Evolutionary conservation across 2,888 invertebrate species (phyloP).

Genomic region (Yponomeuta cagnagella): DNA sequence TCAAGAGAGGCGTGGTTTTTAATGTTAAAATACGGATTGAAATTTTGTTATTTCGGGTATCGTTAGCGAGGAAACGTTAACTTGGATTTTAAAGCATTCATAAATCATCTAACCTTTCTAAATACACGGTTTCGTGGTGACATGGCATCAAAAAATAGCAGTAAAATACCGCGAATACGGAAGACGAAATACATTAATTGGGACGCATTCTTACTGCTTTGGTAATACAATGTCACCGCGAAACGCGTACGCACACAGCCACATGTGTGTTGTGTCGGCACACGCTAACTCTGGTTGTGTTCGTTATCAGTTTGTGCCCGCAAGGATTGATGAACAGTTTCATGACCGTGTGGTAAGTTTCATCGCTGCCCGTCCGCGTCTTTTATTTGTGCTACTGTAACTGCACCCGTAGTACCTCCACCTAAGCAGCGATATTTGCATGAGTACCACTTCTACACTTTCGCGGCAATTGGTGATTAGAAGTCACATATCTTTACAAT

Average conservation of each 20-base stretch:
- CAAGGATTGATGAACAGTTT: constrained; percentile 93
- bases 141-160: not conserved
- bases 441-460: not conserved
- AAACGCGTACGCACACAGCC: constrained; percentile 31
- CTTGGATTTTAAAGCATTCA: constrained; percentile 41
- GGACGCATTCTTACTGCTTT: not conserved
- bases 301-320: constrained; percentile 86
- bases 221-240: constrained; percentile 5
- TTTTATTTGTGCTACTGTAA: constrained; percentile 4
- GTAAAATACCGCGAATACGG: not conserved
- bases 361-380: constrained; percentile 10
- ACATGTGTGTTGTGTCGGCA: constrained; percentile 32
- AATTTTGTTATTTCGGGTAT: not conserved
- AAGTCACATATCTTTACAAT: too few relatives aligned
- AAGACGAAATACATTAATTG: not conserved
- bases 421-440: not conserved
- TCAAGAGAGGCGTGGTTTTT: not conserved
- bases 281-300: constrained; percentile 72
- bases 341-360: constrained; percentile 91
- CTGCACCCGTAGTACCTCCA: constrained; percentile 1
- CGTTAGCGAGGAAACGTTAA: not conserved
- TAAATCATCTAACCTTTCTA: constrained; percentile 52
- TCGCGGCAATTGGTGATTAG: not conserved
- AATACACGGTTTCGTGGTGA: constrained; percentile 21
- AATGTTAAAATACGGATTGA: not conserved